Evolutionary conservation across 2,888 invertebrate species (phyloP).

Genomic region (Tipula unca): DNA sequence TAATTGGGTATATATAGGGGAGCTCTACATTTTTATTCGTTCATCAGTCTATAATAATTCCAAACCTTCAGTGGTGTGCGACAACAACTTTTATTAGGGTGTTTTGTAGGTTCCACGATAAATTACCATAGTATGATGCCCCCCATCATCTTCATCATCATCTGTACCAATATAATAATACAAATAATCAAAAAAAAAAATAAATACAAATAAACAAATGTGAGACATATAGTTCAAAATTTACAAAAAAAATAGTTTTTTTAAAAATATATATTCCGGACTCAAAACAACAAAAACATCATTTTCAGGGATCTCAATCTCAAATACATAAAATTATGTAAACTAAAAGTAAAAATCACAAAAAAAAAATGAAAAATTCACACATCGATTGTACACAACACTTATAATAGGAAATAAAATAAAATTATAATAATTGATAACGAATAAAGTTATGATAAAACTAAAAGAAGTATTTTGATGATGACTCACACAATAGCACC

Average conservation of each 20-base stretch:
- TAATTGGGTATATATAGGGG: background rate
- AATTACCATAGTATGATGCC: background rate
- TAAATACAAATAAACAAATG: background rate
- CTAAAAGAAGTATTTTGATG: background rate
- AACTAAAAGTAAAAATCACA: background rate
- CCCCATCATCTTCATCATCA: background rate
- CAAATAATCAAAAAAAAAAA: background rate
- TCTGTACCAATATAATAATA: background rate
- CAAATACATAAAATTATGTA: background rate
- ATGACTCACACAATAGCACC: slow-evolving; percentile 14
- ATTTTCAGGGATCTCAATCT: background rate
- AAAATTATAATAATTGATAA: background rate
- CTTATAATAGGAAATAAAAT: background rate
- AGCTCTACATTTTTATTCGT: background rate
- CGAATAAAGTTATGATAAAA: slow-evolving; percentile 8
- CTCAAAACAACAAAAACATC: background rate
- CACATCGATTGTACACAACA: background rate
- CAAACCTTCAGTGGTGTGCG: background rate
- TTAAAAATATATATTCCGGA: background rate
- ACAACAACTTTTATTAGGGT: background rate
- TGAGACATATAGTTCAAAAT: background rate
- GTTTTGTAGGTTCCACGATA: background rate
- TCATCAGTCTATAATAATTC: background rate
- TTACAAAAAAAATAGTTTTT: background rate
- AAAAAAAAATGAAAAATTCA: background rate